A percentile compares a stretch with the other conserved stretches of the same genome.
These are phyloP conservation scores for Andricus curvator DNA, from an alignment of 2,888 invertebrate species.

Conservation along the genomic window DNA sequence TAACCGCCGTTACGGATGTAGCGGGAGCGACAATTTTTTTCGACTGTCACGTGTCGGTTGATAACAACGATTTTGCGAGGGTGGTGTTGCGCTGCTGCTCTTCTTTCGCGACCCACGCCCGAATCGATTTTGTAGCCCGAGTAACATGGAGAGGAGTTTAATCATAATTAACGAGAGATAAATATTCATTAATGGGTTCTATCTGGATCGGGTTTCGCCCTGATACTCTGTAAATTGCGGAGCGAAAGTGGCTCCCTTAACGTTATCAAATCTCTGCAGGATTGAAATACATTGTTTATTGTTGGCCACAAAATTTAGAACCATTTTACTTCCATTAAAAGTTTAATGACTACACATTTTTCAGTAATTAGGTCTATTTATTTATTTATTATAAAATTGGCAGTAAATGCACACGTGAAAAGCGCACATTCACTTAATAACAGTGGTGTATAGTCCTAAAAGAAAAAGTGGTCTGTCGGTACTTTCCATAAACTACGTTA, in stretches of 20 bases:
- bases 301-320: not conserved
- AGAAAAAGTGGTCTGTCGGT: too few relatives aligned
- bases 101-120: not conserved
- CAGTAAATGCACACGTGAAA: too few relatives aligned
- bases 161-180: conserved; percentile 39
- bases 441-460: too few relatives aligned
- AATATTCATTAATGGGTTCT: conserved; percentile 39
- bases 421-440: too few relatives aligned
- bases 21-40: conserved; percentile 9
- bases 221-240: conserved; percentile 32
- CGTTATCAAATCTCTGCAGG: conserved; percentile 11
- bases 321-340: not conserved
- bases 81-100: not conserved
- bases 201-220: conserved; percentile 21
- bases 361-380: not conserved
- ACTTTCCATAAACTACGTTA: too few relatives aligned
- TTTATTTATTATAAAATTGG: too few relatives aligned
- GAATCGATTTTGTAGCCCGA: conserved; percentile 27
- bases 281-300: conserved; percentile 30
- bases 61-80: conserved; percentile 22
- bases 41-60: conserved; percentile 27
- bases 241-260: conserved; percentile 25
- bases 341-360: not conserved
- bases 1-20: conserved; percentile 33
- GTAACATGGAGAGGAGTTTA: conserved; percentile 25